Base-by-base conservation (phyloP, 2,888 invertebrate species). In the Mythimna ferrago region DNA sequence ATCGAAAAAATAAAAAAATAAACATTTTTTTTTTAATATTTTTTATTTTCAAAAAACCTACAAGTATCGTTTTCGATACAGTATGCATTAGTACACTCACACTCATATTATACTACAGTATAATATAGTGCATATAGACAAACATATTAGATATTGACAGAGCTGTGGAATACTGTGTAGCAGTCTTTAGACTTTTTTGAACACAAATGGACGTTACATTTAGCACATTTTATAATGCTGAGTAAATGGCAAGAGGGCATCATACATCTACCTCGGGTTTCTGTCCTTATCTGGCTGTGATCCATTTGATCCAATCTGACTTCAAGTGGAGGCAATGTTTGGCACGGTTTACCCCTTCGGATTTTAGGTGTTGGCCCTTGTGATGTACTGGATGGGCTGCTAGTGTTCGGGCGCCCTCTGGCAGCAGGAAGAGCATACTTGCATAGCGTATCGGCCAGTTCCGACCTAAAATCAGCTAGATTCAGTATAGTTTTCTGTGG, bases 391-490 rank as follows among this genome's bases (percentile, higher is more conserved):
- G 5, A 7, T 58, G 60, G 65, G 74, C 79, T 85, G 69, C 35
- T 35, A 35, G 77, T 81, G 75, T 82, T 83, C 19, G 85, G 82
- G 72, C 85, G 86, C 26, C 86, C 83, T 80, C 81, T 83, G 73
- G 58, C 35, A 77, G 70, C 54, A 81, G 78, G 35, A 14, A 77
- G 73, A 79, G 69, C 64, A 85, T 86, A 64, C 9, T 53, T 58
- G 35, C 64, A 73, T 3, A 70, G 44, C 2, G 53, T 69, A n/a
- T 73, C 70, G 6, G 73, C 64, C 44, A 73, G n/a, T 26, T 83
- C 78, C 6, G 82, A 68, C 19, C 82, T 54, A 78, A 84, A 85
- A 41, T 84, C 71, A 16, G 82, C 81, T 26, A 85, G 81, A 48
- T 68, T 81, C 81, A 82, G 64, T 14, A 82, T 73, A 67, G 35